Conservation (phyloP, 1,140 invertebrate genomes). For the Apis cerana region DNA sequence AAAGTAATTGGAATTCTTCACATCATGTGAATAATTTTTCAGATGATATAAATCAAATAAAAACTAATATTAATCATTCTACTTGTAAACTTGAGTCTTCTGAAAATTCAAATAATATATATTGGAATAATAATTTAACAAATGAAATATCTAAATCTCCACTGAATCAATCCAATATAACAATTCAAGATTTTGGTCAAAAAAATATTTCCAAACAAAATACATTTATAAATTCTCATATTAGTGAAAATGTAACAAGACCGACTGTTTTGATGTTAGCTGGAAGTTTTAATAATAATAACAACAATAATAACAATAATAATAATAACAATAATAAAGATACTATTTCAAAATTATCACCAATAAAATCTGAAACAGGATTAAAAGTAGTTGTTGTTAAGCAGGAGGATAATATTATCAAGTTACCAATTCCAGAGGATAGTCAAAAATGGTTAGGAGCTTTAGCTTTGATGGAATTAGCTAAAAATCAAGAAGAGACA, state of each 20-base stretch:
- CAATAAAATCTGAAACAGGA: slow-evolving; percentile 23
- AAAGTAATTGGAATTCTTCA: slow-evolving; percentile 41
- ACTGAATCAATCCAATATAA: slow-evolving; percentile 28
- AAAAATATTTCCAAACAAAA: slow-evolving; percentile 17
- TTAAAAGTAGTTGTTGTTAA: slow-evolving; percentile 70
- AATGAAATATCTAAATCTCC: slow-evolving; percentile 8
- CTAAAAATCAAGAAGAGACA: slow-evolving; percentile 76
- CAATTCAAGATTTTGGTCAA: not conserved
- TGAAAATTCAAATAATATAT: not conserved
- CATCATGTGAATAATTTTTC: slow-evolving; percentile 20
- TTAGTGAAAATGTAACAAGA: slow-evolving; percentile 80
- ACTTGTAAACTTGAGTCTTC: not conserved
- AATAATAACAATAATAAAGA: slow-evolving; percentile 73
- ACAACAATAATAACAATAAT: slow-evolving; percentile 61
- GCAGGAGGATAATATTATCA: slow-evolving; percentile 68
- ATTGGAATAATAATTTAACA: slow-evolving; percentile 20
- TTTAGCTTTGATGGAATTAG: slow-evolving; percentile 86
- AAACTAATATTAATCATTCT: slow-evolving; percentile 12
- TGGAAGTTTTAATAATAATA: slow-evolving; percentile 68
- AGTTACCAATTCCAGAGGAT: slow-evolving; percentile 74
- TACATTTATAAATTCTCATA: slow-evolving; percentile 14
- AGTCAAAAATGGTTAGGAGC: slow-evolving; percentile 84
- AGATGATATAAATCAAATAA: slow-evolving; percentile 10
- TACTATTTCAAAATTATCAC: slow-evolving; percentile 34
- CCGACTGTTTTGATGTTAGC: slow-evolving; percentile 83